Base-by-base conservation (phyloP, 2,888 invertebrate species). In the Archaeoteleia sp. region DNA sequence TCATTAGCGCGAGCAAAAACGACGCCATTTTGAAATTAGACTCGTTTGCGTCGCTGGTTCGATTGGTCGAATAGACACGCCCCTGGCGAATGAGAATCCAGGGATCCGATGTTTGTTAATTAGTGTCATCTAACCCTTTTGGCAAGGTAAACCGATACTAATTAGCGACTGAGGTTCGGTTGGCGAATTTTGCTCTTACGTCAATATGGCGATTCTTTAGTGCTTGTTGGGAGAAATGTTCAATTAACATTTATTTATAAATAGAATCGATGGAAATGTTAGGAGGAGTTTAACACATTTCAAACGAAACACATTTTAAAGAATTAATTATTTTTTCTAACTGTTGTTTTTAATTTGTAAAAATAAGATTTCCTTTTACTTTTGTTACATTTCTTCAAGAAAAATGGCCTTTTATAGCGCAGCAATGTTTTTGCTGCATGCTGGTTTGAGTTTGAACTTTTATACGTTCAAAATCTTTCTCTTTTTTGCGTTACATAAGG, bases 51-150 rank as follows among this genome's bases (percentile, higher is more conserved):
- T 9, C 29, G 29, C 45, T 45, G 35, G 35, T 39, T 30, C 29
- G 37, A 57, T 57, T 57, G 53, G 53, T 13, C 17, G 32, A 15
- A 1, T 5, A 5, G 20, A 2, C 20, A 20, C 20, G 20, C 20
- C 14, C 12, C 23, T 9, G 14, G 7, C 32, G 12, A 20, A 8
- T 42, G 25, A 27, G 34, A 12, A 46, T 30, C 30, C 10, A 35
- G 42, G 35, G 42, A 40, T 35, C 20, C 23, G 6, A 13, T 57
- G 40, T 51, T 65, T 57, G 51, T 65, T 45, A 51, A 65, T 65
- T 65, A 65, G 65, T 34, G 35, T 15, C 29, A 20, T 35, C 37
- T 46, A 15, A 55, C 45, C 29, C 39, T 17, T 25, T 46, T 54
- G 35, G 35, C 13, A 42, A 46, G 29, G 43, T 43, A 9, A 29